Base-by-base conservation (phyloP, 2,888 invertebrate genomes). In the Lithophane socia region DNA sequence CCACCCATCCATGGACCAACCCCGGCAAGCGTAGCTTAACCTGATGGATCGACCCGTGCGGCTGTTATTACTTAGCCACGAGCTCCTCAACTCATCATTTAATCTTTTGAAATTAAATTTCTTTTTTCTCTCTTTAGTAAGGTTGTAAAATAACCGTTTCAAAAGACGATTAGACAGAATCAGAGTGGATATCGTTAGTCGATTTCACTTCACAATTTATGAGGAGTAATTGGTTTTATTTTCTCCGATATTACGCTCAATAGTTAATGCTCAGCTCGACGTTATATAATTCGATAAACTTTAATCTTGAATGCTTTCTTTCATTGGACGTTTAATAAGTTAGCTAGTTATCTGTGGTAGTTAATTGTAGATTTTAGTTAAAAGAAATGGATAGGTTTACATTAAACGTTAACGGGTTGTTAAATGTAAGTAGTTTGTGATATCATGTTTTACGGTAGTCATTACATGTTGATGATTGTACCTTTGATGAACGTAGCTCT, bases 171-270 rank as follows among this genome's bases (percentile, higher is more conserved):
- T 73, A 64, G 49, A 78, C 37, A 44, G 16, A 79, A 76, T 83
- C 64, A 71, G 64, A 78, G 69, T 75, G 37, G 64, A 77, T 77
- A 72, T 74, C 61, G 47, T 77, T 61, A 68, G 21, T 72, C 72
- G 88, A 88, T 88, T 88, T 88, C 89, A 81, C 87, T 84, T 83
- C 24, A 84, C 71, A 86, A 79, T 87, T 87, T 82, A 87, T 66
- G 70, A 80, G 64, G 52, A 69, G 65, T 86, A 87, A 87, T 84
- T 85, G 84, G 69, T 68, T 88, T 77, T 79, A 87, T 86, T 88
- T 87, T 80, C 84, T 76, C 80, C 79, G 37, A 84, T 79, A 87
- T 75, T 78, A 88, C 83, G 66, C 63, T 82, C 75, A 60, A 84
- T 78, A 63, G 67, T 44, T 73, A 75, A 80, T 77, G 68, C 65